Conservation (phyloP, 2,888 invertebrate genomes). For the Apodemia mormo region DNA sequence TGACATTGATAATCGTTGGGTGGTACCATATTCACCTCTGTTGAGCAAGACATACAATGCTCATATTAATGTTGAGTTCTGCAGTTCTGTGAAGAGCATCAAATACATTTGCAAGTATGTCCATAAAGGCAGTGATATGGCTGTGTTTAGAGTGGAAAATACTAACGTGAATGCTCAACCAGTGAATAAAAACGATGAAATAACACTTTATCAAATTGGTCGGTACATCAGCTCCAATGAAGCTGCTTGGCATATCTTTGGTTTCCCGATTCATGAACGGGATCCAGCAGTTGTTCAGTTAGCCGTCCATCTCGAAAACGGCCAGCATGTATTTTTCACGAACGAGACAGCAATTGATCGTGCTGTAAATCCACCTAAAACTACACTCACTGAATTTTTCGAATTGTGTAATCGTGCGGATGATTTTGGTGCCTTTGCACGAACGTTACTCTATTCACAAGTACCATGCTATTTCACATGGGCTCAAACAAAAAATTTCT, state of each 20-base stretch:
- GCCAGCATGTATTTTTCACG: constrained; percentile 35
- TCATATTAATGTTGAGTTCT: constrained; percentile 29
- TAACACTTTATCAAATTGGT: constrained; percentile 28
- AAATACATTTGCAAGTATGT: constrained; percentile 45
- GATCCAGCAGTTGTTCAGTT: constrained; percentile 34
- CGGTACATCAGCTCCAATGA: constrained; percentile 30
- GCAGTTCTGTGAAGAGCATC: neutral
- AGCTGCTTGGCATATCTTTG: constrained; percentile 32
- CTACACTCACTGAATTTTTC: constrained; percentile 42
- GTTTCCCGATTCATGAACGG: constrained; percentile 34
- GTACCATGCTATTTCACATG: constrained; percentile 35
- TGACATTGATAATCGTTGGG: constrained; percentile 37
- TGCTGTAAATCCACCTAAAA: constrained; percentile 40
- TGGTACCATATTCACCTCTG: constrained; percentile 36
- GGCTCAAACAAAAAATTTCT: constrained; percentile 31
- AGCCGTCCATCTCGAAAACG: constrained; percentile 33
- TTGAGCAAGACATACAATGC: constrained; percentile 28
- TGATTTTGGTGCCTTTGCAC: constrained; percentile 32
- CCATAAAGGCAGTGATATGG: constrained; percentile 45
- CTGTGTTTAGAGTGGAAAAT: constrained; percentile 27
- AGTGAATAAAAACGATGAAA: constrained; percentile 29
- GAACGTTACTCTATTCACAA: constrained; percentile 30
- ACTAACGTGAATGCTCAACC: neutral
- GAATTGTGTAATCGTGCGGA: constrained; percentile 34
- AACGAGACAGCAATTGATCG: constrained; percentile 36